Percentiles rank a stretch among this genome's conserved stretches.
Evolutionary conservation across 2,797 vertebrate genomes (phyloP).

Genomic region (Columba guinea): DNA sequence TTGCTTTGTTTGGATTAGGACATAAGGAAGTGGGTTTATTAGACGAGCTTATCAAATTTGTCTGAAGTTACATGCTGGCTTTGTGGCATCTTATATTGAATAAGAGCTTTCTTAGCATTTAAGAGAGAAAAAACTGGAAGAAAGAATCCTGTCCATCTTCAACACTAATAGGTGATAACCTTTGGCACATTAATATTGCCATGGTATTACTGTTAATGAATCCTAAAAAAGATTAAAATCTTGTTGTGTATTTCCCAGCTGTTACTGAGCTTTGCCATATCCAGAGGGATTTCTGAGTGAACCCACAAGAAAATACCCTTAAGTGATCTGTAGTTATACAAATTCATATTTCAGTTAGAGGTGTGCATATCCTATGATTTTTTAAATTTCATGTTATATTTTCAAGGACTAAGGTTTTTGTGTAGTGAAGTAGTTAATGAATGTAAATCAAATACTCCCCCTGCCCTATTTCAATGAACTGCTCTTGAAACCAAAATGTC

Average conservation of each 20-base stretch:
- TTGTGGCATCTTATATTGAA: background rate
- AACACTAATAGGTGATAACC: background rate
- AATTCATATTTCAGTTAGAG: background rate
- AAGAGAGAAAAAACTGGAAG: background rate
- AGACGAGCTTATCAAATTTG: background rate
- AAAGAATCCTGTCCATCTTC: background rate
- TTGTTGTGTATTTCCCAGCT: background rate
- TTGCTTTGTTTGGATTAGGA: background rate
- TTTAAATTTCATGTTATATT: background rate
- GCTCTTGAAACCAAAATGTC: constrained; percentile 49
- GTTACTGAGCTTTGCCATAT: background rate
- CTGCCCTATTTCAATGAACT: constrained; percentile 12
- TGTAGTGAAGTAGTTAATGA: constrained; percentile 47
- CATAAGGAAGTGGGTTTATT: background rate
- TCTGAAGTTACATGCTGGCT: background rate
- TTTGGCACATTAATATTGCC: background rate
- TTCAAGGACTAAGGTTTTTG: constrained; percentile 28
- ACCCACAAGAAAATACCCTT: background rate
- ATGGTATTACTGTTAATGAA: background rate
- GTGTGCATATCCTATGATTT: background rate
- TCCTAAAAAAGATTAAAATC: background rate
- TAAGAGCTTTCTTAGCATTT: background rate
- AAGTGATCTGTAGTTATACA: background rate
- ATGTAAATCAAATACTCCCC: constrained; percentile 27
- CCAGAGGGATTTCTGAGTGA: background rate